Conservation (phyloP, 1,140 invertebrate species). For the Bilobella aurantiaca region DNA sequence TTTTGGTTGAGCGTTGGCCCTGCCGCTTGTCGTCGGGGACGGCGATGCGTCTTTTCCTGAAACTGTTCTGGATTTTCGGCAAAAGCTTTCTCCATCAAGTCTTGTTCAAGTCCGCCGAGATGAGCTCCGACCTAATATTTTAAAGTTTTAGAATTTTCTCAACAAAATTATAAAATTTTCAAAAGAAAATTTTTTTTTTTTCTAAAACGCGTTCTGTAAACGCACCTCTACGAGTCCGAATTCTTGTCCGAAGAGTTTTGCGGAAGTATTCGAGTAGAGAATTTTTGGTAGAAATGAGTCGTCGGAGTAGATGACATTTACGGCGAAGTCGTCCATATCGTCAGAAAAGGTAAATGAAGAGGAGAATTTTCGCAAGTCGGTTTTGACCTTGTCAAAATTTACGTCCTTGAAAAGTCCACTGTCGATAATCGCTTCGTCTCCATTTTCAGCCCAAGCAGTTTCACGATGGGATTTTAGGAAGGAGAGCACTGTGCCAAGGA, state of each 20-base stretch:
- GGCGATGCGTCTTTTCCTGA: conserved; percentile 3
- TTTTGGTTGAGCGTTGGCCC: not conserved
- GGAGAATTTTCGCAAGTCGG: not conserved
- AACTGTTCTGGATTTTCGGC: not conserved
- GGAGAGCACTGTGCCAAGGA: conserved; percentile 55
- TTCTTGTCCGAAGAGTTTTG: conserved; percentile 71
- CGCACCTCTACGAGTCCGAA: conserved; percentile 67
- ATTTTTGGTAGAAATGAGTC: conserved; percentile 76
- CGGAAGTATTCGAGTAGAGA: conserved; percentile 64
- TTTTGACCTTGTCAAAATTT: not conserved
- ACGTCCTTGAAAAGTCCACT: conserved; percentile 49
- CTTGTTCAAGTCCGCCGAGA: conserved; percentile 60
- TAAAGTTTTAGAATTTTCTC: not conserved
- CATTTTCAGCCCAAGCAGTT: conserved; percentile 64
- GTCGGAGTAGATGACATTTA: conserved; percentile 74
- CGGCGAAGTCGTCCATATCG: conserved; percentile 57
- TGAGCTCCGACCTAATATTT: conserved; percentile 71
- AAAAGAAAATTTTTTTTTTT: not conserved
- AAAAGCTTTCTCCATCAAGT: not conserved
- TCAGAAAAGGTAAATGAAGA: conserved; percentile 27
- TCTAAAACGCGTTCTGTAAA: too few relatives aligned
- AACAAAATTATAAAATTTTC: not conserved
- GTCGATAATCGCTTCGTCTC: conserved; percentile 56
- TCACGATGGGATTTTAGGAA: conserved; percentile 71
- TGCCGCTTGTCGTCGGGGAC: conserved; percentile 10